phyloP scores from a whole-genome alignment of 2,113 vertebrate genomes.

The Peromyscus californicus region DNA sequence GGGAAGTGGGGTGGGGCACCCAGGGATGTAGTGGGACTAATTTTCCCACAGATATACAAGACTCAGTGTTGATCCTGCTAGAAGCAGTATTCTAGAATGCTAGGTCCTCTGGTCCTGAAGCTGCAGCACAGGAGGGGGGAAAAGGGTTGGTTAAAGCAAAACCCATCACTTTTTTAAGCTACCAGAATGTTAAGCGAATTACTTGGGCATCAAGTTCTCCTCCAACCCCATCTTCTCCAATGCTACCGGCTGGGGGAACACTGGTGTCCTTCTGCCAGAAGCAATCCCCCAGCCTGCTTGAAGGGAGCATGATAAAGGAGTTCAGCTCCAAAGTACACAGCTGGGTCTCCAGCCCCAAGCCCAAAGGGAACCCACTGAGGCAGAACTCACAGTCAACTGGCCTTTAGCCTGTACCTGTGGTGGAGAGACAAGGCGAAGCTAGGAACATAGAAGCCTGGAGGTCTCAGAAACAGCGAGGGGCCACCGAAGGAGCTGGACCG shows the following conservation, averaged over 20 bases:
- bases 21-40: slow-evolving; percentile 36
- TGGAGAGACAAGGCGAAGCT: neutral
- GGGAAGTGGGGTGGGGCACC: neutral
- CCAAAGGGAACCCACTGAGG: neutral
- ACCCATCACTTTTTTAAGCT: slow-evolving; percentile 42
- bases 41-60: slow-evolving; percentile 42
- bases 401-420: slow-evolving; percentile 34
- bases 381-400: neutral
- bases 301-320: neutral
- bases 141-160: slow-evolving; percentile 38
- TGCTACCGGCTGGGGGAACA: neutral
- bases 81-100: slow-evolving; percentile 59
- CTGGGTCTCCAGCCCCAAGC: neutral
- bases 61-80: neutral
- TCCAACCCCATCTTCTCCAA: neutral
- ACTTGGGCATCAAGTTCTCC: slow-evolving; percentile 3
- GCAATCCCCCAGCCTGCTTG: neutral
- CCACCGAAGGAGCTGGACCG: neutral
- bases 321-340: neutral
- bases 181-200: slow-evolving; percentile 44
- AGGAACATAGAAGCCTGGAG: neutral
- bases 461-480: neutral
- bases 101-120: slow-evolving; percentile 53
- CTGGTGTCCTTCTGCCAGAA: neutral
- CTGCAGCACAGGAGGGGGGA: neutral